Evolutionary conservation across 2,113 vertebrate species (phyloP), one percentile per base, ranked within the genome.

Genomic region (Mugil cephalus): DNA sequence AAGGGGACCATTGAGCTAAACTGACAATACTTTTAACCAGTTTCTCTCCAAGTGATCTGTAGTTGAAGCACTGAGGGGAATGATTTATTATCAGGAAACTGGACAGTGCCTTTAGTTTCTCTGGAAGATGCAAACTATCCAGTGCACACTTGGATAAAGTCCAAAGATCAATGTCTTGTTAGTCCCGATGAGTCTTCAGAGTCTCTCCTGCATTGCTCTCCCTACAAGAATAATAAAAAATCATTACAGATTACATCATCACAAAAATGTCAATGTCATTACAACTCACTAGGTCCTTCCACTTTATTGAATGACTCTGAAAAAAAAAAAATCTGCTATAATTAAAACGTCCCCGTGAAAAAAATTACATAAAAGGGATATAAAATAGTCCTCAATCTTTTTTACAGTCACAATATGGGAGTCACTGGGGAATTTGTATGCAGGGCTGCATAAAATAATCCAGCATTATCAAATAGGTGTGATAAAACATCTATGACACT

Each of bases 181-280:
- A 95, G 54, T 95, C 93, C 10, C 80, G 80, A 73, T 94, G 94
- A 43, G 85, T 87, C 79, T 95, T 95, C 8, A 76, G 74, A 11
- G 55, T 47, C 4, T 93, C 92, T 39, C 83, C 89, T 36, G 82
- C 82, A 71, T 86, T 72, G 62, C 75, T 90, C 30, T 91, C 91
- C 94, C 94, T 95, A 61, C 39, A 71, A 64, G 14, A 63, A 68
- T 35, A 30, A 63, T 39, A 75, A 1, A 70, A 65, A 17, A 34
- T 38, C 2, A 36, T 36, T 9, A 45, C 18, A n/a, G n/a, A n/a
- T n/a, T n/a, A n/a, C n/a, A n/a, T n/a, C n/a, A n/a, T 39, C 8
- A 18, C 7, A 45, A 10, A 19, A 15, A 18, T 8, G 15, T 9
- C 3, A n/a, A 18, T 13, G 14, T 1, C 4, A 68, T 39, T 8